Conservation (phyloP, 2,888 invertebrate genomes). For the Cephus runcator region DNA sequence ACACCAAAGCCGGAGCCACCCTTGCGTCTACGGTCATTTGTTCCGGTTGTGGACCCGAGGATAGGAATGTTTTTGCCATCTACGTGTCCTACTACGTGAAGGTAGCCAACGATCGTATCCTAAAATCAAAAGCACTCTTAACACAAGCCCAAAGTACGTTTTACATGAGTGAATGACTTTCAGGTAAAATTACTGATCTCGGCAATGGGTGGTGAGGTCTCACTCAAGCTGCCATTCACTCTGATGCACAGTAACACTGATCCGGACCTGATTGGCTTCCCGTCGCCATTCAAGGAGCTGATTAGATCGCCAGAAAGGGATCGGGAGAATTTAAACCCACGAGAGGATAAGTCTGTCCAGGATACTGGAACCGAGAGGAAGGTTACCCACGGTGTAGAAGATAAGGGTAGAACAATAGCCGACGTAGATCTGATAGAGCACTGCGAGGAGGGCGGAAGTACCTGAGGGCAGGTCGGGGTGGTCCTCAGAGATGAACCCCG, state of each 20-base stretch:
- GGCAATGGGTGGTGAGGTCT: constrained; percentile 83
- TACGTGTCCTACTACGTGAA: constrained; percentile 93
- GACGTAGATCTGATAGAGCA: constrained; percentile 56
- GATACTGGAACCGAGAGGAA: constrained; percentile 21
- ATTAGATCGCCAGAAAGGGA: constrained; percentile 16
- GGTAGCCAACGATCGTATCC: constrained; percentile 56
- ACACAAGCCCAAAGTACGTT: background rate
- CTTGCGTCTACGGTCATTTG: constrained; percentile 71
- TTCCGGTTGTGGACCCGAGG: constrained; percentile 71
- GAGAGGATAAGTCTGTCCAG: background rate
- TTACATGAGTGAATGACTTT: constrained; percentile 1
- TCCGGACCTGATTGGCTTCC: constrained; percentile 70
- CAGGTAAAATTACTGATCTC: constrained; percentile 80
- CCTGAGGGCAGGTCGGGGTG: constrained; percentile 55
- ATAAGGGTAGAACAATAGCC: constrained; percentile 21
- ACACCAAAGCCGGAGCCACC: constrained; percentile 70
- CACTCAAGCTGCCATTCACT: constrained; percentile 83
- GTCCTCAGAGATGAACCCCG: constrained; percentile 42
- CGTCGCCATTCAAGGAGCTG: constrained; percentile 48
- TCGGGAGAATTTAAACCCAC: constrained; percentile 9
- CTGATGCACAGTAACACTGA: constrained; percentile 80
- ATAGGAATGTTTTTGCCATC: constrained; percentile 88
- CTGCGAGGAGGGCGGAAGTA: constrained; percentile 48
- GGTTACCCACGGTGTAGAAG: constrained; percentile 4
- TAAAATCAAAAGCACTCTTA: background rate